These are phyloP conservation scores for Cricetomys ansorgei DNA, from an alignment of 2,113 vertebrate species.

Conservation along the genomic window DNA sequence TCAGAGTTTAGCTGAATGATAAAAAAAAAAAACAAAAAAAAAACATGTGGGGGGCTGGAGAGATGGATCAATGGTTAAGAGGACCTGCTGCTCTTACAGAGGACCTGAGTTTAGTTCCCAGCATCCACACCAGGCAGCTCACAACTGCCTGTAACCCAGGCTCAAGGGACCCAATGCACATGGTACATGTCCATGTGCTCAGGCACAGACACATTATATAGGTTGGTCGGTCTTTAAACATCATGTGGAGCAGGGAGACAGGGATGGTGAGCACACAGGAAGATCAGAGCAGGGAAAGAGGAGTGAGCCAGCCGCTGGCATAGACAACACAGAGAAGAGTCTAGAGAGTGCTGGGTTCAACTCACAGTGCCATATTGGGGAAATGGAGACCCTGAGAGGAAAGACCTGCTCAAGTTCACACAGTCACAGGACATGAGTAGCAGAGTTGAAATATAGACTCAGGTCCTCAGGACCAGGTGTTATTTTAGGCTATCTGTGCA, in stretches of 20 bases:
- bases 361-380: not conserved
- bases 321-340: not conserved
- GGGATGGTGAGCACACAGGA: not conserved
- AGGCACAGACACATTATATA: too few species aligned
- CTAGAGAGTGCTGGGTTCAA: not conserved
- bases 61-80: not conserved
- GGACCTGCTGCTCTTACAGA: not conserved
- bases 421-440: too few species aligned
- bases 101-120: not conserved
- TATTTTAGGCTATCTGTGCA: not conserved
- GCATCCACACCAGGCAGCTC: not conserved
- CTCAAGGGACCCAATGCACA: not conserved
- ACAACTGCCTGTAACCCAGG: not conserved
- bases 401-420: not conserved
- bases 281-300: not conserved
- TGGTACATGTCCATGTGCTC: not conserved
- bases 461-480: not conserved
- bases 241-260: not conserved
- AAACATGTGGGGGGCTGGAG: not conserved
- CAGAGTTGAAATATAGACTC: not conserved
- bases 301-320: rapidly evolving
- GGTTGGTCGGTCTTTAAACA: not conserved
- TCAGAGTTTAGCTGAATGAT: not conserved
- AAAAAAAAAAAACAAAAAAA: too few species aligned
- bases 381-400: not conserved